Evolutionary conservation across 1,140 invertebrate genomes (phyloP).

Genomic region (Amphibalanus amphitrite): DNA sequence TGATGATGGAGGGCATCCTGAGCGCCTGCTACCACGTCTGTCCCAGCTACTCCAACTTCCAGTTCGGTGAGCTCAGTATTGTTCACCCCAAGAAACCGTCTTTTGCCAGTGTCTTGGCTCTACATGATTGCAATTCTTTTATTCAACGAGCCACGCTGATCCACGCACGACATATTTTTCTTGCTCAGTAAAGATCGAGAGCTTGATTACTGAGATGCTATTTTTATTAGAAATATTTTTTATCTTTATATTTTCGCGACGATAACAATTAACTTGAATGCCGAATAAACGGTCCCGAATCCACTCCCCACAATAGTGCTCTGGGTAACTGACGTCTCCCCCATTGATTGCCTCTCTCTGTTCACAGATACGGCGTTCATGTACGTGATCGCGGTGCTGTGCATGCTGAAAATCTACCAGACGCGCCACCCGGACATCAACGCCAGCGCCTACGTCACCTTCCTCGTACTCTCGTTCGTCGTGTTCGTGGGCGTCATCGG

Average conservation of each 20-base stretch:
- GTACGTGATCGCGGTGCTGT: slow-evolving; percentile 73
- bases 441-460: slow-evolving; percentile 62
- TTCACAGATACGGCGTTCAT: slow-evolving; percentile 73
- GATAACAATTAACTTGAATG: too few relatives aligned
- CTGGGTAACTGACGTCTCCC: too few relatives aligned
- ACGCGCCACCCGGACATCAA: slow-evolving; percentile 78
- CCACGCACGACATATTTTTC: slow-evolving; percentile 6
- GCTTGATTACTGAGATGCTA: too few relatives aligned
- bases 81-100: too few relatives aligned
- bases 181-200: too few relatives aligned
- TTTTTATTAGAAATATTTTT: too few relatives aligned
- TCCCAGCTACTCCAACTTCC: slow-evolving; percentile 73
- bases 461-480: slow-evolving; percentile 54
- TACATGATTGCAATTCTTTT: too few relatives aligned
- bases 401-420: slow-evolving; percentile 81
- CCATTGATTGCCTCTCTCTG: not conserved
- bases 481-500: slow-evolving; percentile 67
- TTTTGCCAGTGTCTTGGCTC: too few relatives aligned
- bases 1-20: slow-evolving; percentile 73
- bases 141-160: not conserved
- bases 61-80: slow-evolving; percentile 75
- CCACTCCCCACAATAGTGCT: too few relatives aligned
- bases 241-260: too few relatives aligned
- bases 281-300: too few relatives aligned
- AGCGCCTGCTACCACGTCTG: slow-evolving; percentile 79